Base-by-base conservation (phyloP, 2,113 vertebrate genomes). In the Cyanoderma ruficeps region DNA sequence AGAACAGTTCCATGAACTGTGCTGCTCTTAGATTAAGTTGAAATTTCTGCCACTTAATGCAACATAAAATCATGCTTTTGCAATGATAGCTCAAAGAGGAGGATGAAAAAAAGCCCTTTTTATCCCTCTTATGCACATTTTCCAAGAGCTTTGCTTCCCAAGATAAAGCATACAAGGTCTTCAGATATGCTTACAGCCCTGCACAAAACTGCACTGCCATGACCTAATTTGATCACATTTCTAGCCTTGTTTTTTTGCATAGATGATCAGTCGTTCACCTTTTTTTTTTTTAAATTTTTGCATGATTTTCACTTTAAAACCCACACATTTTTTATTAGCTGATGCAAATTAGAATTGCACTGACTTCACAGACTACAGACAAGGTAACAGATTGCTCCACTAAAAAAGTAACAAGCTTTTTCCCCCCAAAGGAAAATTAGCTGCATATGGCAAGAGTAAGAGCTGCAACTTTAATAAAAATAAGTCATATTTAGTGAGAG, bases 381-480 rank as follows among this genome's bases (percentile, higher is more conserved):
- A 97, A 97, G 96, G 63, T 97, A 97, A 97, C 93, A 97, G 96
- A 96, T 97, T 97, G 94, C 92, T 96, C 91, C 91, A 95, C 91
- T 96, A 95, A 98, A 97, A 94, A 97, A 95, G 92, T 97, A 97
- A 96, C 57, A 94, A 93, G 91, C 87, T 87, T 96, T 97, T 90
- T 87, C 94, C 96, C 96, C 95, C 93, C 95, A 97, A 91, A 96
- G 86, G 96, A 97, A 97, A 96, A 97, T 96, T 94, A 97, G 94
- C 94, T 96, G 96, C 94, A 96, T 97, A 96, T 94, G 95, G 95
- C 87, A 95, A 90, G 96, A 97, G 85, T 91, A 95, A 96, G 93
- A 96, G 80, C 94, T 94, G 92, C 83, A 96, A 96, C 93, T 95
- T 91, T 89, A 94, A 96, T 87, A 92, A 97, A 91, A 96, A 15